These are phyloP conservation scores for Blera fallax DNA, from an alignment of 2,888 invertebrate genomes.

Conservation along the genomic window DNA sequence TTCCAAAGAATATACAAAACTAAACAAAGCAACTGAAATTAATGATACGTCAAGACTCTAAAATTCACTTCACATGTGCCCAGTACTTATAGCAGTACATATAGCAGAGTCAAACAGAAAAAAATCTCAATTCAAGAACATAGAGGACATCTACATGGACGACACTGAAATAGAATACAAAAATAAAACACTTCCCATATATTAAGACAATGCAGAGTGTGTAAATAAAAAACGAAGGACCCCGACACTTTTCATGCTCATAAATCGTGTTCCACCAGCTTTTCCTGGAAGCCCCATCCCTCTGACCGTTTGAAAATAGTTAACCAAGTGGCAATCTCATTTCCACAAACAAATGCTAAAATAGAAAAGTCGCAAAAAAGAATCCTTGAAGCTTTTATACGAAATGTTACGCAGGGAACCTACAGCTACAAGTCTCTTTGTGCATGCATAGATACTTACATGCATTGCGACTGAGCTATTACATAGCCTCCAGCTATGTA, in stretches of 20 bases:
- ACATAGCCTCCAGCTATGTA: neutral
- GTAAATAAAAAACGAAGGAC: neutral
- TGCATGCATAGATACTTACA: neutral
- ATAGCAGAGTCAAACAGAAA: neutral
- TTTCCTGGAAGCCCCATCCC: too few species aligned
- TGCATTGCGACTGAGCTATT: neutral
- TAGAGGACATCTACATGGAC: neutral
- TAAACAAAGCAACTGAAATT: neutral
- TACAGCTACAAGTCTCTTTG: neutral
- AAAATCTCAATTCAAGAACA: neutral
- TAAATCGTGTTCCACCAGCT: neutral
- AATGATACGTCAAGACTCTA: constrained; percentile 9
- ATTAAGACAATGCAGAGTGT: neutral
- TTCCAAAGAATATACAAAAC: neutral
- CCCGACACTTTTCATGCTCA: constrained; percentile 7
- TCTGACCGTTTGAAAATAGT: neutral
- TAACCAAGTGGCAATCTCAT: constrained; percentile 29
- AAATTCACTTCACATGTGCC: neutral
- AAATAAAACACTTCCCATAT: neutral
- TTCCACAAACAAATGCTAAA: constrained; percentile 15
- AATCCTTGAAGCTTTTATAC: constrained; percentile 1
- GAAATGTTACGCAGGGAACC: neutral
- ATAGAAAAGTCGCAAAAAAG: neutral
- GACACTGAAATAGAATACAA: neutral
- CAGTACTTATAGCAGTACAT: neutral